Evolutionary conservation across 2,888 invertebrate species (phyloP).

Genomic region (Cistogaster globosa): DNA sequence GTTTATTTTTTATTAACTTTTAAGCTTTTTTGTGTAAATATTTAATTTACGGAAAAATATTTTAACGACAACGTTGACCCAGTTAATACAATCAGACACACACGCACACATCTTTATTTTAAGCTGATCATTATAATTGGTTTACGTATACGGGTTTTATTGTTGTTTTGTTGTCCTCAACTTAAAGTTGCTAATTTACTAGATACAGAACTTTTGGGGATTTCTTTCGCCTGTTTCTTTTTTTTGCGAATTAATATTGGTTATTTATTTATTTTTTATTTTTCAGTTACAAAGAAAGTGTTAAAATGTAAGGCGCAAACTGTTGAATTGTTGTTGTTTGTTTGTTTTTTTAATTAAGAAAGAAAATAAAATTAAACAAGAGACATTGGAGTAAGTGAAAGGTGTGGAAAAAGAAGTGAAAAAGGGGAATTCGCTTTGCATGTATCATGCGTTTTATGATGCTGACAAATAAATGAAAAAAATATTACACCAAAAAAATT

Average conservation of each 20-base stretch:
- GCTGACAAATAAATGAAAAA: slow-evolving; percentile 26
- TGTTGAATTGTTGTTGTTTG: slow-evolving; percentile 8
- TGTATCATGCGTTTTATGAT: slow-evolving; percentile 31
- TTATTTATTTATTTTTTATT: slow-evolving; percentile 17
- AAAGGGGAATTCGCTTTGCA: slow-evolving; percentile 9
- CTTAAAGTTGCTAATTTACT: slow-evolving; percentile 66
- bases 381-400: slow-evolving; percentile 1
- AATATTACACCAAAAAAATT: slow-evolving; percentile 11
- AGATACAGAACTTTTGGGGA: slow-evolving; percentile 55
- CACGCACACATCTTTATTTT: slow-evolving; percentile 29
- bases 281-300: slow-evolving; percentile 66
- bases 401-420: slow-evolving; percentile 11
- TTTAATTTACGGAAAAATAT: slow-evolving; percentile 72
- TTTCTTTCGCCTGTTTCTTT: not conserved
- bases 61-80: slow-evolving; percentile 71
- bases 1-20: slow-evolving; percentile 47
- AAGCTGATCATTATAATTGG: slow-evolving; percentile 32
- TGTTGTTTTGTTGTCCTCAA: slow-evolving; percentile 27
- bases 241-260: slow-evolving; percentile 52
- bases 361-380: slow-evolving; percentile 35
- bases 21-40: slow-evolving; percentile 56
- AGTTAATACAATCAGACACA: slow-evolving; percentile 57
- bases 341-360: slow-evolving; percentile 29
- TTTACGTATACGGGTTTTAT: slow-evolving; percentile 14
- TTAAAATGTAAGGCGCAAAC: slow-evolving; percentile 52